phyloP scores from a whole-genome alignment of 2,888 invertebrate genomes.

The Scotopteryx bipunctaria region DNA sequence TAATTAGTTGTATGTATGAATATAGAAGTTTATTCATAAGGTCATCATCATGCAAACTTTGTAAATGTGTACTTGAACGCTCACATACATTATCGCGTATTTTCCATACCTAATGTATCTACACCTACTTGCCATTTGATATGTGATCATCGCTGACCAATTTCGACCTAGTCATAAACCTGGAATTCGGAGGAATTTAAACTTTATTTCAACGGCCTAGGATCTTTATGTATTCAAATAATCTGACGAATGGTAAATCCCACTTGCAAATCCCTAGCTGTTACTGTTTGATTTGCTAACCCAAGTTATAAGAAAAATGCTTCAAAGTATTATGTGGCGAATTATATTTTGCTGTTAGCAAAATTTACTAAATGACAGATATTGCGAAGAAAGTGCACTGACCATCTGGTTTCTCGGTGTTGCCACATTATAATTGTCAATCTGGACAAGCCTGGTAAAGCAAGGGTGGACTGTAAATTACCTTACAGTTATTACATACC shows the following conservation, averaged over 20 bases:
- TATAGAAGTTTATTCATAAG: conserved; percentile 16
- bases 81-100: conserved; percentile 16
- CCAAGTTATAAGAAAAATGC: conserved; percentile 32
- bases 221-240: conserved; percentile 39
- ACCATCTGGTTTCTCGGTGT: no score
- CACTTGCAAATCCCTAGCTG: conserved; percentile 60
- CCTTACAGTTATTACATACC: no score
- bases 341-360: no score
- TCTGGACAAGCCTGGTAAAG: no score
- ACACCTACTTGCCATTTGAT: conserved; percentile 26
- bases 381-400: no score
- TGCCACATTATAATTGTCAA: no score
- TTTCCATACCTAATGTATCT: conserved; percentile 2
- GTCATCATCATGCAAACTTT: conserved; percentile 21
- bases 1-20: conserved; percentile 12
- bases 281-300: conserved; percentile 55
- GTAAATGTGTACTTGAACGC: conserved; percentile 17
- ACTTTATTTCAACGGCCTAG: conserved; percentile 49
- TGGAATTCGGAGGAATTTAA: conserved; percentile 33
- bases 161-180: conserved; percentile 15
- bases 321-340: neutral
- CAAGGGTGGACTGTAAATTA: no score
- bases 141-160: conserved; percentile 36
- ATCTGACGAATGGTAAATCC: conserved; percentile 48
- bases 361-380: no score